Percentiles rank a stretch among this genome's conserved stretches.
These are phyloP conservation scores for Melospiza georgiana DNA, from an alignment of 2,113 vertebrate species.

Conservation along the genomic window DNA sequence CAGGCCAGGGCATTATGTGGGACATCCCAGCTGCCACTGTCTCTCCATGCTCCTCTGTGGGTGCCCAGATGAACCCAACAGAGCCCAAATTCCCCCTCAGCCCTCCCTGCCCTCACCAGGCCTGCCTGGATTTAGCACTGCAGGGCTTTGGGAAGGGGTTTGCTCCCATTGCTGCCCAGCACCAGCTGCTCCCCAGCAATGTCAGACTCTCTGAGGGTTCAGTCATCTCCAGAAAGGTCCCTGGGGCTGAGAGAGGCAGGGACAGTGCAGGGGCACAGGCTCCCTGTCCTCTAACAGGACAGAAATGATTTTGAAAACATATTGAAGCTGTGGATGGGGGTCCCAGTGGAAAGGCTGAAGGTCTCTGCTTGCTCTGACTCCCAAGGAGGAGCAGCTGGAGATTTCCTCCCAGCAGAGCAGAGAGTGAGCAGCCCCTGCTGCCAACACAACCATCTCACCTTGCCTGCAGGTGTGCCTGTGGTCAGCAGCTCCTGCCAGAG, in stretches of 20 bases:
- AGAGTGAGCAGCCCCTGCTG: not conserved
- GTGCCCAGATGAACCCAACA: not conserved
- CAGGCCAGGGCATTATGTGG: not conserved
- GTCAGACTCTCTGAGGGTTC: not conserved
- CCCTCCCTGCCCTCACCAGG: not conserved
- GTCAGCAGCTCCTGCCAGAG: not conserved
- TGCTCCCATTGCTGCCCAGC: not conserved
- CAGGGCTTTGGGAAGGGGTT: not conserved
- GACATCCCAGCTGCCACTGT: not conserved
- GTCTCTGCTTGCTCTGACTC: not conserved
- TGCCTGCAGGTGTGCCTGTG: not conserved
- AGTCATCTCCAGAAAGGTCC: not conserved
- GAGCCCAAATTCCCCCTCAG: not conserved
- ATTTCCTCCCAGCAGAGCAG: not conserved
- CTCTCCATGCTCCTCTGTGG: not conserved
- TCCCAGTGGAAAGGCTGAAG: not conserved
- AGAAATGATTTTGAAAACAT: not conserved
- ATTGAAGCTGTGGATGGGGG: not conserved
- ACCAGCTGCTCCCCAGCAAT: not conserved
- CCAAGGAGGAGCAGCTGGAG: not conserved
- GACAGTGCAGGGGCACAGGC: not conserved
- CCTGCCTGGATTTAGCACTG: not conserved
- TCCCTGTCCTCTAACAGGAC: not conserved
- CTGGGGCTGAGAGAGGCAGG: not conserved
- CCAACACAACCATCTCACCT: not conserved